A percentile compares a stretch with the other conserved stretches of the same genome.
Conservation (phyloP, 2,113 vertebrate species). For the Prunella himalayana region DNA sequence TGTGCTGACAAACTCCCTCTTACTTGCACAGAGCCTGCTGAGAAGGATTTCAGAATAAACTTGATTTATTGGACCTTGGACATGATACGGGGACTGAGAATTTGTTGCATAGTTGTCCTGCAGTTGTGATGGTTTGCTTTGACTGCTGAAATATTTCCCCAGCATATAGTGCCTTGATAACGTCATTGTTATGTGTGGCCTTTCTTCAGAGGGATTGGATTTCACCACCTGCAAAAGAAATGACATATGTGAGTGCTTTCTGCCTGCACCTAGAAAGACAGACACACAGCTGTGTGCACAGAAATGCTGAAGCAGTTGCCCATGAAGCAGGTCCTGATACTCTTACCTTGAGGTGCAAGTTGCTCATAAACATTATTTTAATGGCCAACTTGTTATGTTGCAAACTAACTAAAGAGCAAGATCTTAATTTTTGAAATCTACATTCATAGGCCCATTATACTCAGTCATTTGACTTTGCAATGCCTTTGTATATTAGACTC, state of each 20-base stretch:
- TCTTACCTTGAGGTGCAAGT: neutral
- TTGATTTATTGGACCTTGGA: slow-evolving; percentile 89
- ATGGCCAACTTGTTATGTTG: neutral
- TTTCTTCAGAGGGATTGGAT: slow-evolving; percentile 66
- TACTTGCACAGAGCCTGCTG: slow-evolving; percentile 83
- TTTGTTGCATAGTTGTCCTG: slow-evolving; percentile 47
- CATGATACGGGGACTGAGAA: slow-evolving; percentile 80
- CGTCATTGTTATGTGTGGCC: slow-evolving; percentile 68
- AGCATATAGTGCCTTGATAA: slow-evolving; percentile 61
- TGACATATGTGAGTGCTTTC: slow-evolving; percentile 16
- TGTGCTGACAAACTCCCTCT: slow-evolving; percentile 14
- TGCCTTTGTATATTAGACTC: neutral
- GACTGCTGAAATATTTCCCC: slow-evolving; percentile 65
- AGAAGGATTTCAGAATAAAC: slow-evolving; percentile 95
- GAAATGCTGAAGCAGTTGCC: neutral
- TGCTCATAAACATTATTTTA: neutral
- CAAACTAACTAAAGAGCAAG: neutral
- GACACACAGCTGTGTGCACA: neutral
- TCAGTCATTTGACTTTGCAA: neutral
- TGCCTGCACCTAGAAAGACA: neutral
- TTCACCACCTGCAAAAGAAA: slow-evolving; percentile 84
- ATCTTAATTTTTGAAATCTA: neutral
- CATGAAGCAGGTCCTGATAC: neutral
- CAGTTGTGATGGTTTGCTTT: slow-evolving; percentile 38
- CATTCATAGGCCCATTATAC: neutral